phyloP scores from a whole-genome alignment of 2,113 vertebrate species.

The Malurus elegans region DNA sequence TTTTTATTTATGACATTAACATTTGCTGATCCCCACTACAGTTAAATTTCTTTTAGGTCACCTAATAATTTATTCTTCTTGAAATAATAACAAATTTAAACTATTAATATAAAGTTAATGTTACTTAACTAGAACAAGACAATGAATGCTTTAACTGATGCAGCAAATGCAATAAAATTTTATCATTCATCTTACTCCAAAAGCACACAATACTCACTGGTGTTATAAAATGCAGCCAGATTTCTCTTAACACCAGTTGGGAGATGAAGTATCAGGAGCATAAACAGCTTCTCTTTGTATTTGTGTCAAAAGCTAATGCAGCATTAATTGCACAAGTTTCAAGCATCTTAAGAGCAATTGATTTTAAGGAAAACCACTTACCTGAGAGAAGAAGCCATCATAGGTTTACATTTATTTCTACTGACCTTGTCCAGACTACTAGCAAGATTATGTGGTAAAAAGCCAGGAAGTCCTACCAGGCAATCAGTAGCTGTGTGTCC shows the following conservation, averaged over 20 bases:
- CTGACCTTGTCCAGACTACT: not conserved
- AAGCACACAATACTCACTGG: slow-evolving; percentile 9
- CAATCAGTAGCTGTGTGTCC: not conserved
- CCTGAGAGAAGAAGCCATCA: slow-evolving; percentile 1
- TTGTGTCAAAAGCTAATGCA: slow-evolving; percentile 21
- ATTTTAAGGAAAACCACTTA: slow-evolving; percentile 3
- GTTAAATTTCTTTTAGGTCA: not conserved
- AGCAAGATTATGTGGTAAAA: slow-evolving; percentile 45
- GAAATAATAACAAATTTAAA: not conserved
- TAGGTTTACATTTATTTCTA: not conserved
- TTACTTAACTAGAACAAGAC: not conserved
- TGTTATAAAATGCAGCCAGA: slow-evolving; percentile 24
- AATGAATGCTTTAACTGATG: not conserved
- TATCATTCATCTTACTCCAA: not conserved
- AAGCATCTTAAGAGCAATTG: slow-evolving; percentile 23
- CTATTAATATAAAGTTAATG: not conserved
- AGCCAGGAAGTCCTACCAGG: not conserved
- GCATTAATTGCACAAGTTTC: not conserved
- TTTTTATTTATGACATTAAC: not conserved
- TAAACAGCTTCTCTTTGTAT: not conserved
- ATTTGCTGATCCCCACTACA: slow-evolving; percentile 49
- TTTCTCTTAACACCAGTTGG: slow-evolving; percentile 25
- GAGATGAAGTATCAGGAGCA: slow-evolving; percentile 15
- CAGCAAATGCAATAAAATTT: slow-evolving; percentile 42
- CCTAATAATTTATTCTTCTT: not conserved